Base-by-base conservation (phyloP, 2,888 invertebrate species). In the Tinea trinotella region DNA sequence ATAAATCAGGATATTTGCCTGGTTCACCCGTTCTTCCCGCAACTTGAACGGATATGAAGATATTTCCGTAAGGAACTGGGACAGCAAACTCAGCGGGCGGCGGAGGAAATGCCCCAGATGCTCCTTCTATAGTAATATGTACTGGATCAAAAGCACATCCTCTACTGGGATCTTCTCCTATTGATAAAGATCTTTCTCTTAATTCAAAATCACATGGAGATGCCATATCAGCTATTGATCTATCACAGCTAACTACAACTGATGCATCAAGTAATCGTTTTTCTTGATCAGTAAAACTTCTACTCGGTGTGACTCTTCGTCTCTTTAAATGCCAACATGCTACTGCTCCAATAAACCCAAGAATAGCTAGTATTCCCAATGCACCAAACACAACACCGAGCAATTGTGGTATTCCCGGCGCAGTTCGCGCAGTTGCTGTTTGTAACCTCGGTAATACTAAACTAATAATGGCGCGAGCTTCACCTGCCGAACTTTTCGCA, bases 1-100 rank as follows among this genome's bases (percentile, higher is more conserved):
- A 76, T 59, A 95, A 82, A 76, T 95, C 95, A 36, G 95, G 95
- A 78, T 94, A 94, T 59, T 81, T 84, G 1, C 71, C 79, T 4
- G 81, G 73, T 54, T 84, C 83, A 13, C 66, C 64, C 1, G 74
- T 71, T 62, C 80, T 72, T 9, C 84, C 78, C 53, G 90, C 77
- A 63, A 94, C 94, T 79, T 93, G 93, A 61, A 94, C 94, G 61
- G 94, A 94, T 76, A 95, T 94, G 82, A 93, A 94, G 61, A 95
- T 94, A 68, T 94, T 95, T 52, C 93, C 92, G 57, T 84, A 85
- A 6, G 85, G 84, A 56, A 84, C 84, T 55, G 85, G 85, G 2
- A 85, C 83, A n/a, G 90, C 85, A 56, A 86, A 87, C 59, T 81
- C 86, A 12, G 86, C 81, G n/a, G 87, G 83, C n/a, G 87, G 84